These are phyloP conservation scores for Bombylius discolor DNA, from an alignment of 2,888 invertebrate genomes.

Conservation along the genomic window DNA sequence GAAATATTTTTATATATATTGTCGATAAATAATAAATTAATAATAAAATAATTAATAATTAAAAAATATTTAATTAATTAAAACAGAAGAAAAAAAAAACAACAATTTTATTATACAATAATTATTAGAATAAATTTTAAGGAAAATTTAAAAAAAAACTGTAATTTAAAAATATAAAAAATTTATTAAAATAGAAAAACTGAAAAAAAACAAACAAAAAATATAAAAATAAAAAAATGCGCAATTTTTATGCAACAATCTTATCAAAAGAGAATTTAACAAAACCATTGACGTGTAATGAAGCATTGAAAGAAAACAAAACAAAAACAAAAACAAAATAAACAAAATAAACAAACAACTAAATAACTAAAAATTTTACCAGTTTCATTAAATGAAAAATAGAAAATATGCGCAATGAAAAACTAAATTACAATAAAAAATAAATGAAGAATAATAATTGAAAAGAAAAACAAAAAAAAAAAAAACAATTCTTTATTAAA, in stretches of 20 bases:
- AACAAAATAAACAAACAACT: too few relatives aligned
- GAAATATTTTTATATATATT: slow-evolving; percentile 30
- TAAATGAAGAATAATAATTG: too few relatives aligned
- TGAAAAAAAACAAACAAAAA: slow-evolving; percentile 11
- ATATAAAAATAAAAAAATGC: slow-evolving; percentile 6
- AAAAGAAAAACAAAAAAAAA: too few relatives aligned
- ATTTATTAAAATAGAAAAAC: slow-evolving; percentile 4
- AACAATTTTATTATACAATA: too few relatives aligned
- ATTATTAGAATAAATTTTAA: neutral
- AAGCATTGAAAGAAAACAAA: neutral
- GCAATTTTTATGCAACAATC: neutral
- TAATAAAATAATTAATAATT: slow-evolving; percentile 11
- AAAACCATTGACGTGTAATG: neutral
- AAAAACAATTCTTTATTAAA: too few relatives aligned
- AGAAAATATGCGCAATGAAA: too few relatives aligned
- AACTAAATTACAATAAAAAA: too few relatives aligned
- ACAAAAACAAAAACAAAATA: too few relatives aligned
- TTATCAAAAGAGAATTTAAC: too few relatives aligned
- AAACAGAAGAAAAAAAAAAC: too few relatives aligned
- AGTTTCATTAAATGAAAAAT: too few relatives aligned
- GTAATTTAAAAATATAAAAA: neutral
- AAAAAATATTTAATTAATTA: slow-evolving; percentile 9
- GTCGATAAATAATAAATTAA: slow-evolving; percentile 3
- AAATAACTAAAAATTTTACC: too few relatives aligned
- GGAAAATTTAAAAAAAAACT: slow-evolving; percentile 9